Conservation (phyloP, 1,140 invertebrate species). For the Drosophila sproati region DNA sequence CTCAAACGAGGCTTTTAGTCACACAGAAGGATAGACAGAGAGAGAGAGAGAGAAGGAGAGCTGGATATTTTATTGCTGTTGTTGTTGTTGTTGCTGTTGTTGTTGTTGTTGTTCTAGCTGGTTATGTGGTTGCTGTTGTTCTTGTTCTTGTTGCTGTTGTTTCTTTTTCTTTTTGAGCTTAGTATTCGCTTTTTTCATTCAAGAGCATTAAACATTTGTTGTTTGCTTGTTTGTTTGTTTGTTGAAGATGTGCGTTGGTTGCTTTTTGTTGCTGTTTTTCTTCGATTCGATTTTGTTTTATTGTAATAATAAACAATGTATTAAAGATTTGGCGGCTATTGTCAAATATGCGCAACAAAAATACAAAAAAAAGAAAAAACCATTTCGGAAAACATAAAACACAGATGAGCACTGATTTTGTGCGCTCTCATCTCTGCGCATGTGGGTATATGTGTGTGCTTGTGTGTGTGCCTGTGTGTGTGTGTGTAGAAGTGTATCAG, state of each 20-base stretch:
- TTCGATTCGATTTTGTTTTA: conserved; percentile 18
- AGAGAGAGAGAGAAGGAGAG: conserved; percentile 10
- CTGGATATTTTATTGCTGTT: neutral
- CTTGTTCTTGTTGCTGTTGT: conserved; percentile 14
- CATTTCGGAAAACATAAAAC: conserved; percentile 18
- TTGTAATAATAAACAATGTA: conserved; percentile 17
- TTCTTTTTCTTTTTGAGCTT: conserved; percentile 18
- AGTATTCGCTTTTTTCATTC: conserved; percentile 7
- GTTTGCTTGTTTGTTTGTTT: neutral
- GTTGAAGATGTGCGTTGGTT: conserved; percentile 50
- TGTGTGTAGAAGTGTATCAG: neutral
- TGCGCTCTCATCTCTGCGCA: conserved; percentile 21
- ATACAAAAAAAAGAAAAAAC: neutral
- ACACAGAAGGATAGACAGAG: conserved; percentile 29
- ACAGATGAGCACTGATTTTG: neutral
- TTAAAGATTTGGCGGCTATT: conserved; percentile 31
- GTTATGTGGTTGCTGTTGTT: conserved; percentile 20
- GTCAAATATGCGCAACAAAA: conserved; percentile 41
- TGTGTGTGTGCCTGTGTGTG: conserved; percentile 6
- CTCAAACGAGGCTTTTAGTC: conserved; percentile 29
- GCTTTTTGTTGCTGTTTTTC: conserved; percentile 23
- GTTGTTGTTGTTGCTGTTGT: conserved; percentile 40
- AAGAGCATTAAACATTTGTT: conserved; percentile 14
- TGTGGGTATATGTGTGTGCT: conserved; percentile 9
- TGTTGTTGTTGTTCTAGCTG: conserved; percentile 31